Evolutionary conservation across 1,140 invertebrate species (phyloP).

Genomic region (Pseudobourletiella spinata): DNA sequence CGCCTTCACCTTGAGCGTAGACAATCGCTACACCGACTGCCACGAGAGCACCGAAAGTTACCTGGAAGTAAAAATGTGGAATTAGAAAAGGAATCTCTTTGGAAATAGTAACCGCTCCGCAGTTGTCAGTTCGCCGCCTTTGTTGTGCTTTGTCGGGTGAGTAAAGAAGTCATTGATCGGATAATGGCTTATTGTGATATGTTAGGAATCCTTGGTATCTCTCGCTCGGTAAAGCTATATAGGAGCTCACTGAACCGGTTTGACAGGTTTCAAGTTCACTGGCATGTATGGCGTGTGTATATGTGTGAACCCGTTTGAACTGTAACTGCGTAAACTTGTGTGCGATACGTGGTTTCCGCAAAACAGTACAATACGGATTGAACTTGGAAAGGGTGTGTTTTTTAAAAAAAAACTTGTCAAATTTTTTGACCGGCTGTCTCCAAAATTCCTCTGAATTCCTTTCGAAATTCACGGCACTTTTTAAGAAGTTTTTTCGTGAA

Average conservation of each 20-base stretch:
- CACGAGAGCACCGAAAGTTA: conserved; percentile 12
- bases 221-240: neutral
- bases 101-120: too few relatives aligned
- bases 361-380: too few relatives aligned
- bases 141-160: neutral
- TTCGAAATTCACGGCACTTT: too few relatives aligned
- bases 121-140: too few relatives aligned
- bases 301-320: conserved; percentile 3
- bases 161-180: conserved; percentile 26
- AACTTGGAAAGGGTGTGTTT: too few relatives aligned
- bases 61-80: conserved; percentile 1
- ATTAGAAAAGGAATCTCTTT: neutral
- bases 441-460: too few relatives aligned
- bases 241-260: conserved; percentile 28
- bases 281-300: too few relatives aligned
- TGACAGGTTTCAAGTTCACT: conserved; percentile 31
- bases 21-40: conserved; percentile 18
- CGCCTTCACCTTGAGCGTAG: conserved; percentile 23
- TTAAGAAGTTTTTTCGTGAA: too few relatives aligned
- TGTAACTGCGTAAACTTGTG: too few relatives aligned
- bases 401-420: too few relatives aligned
- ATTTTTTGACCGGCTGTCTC: too few relatives aligned
- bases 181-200: conserved; percentile 28
- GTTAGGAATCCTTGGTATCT: neutral
- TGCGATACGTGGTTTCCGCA: too few relatives aligned